Conservation (phyloP, 1,140 invertebrate genomes). For the Nixonia krombeini region DNA sequence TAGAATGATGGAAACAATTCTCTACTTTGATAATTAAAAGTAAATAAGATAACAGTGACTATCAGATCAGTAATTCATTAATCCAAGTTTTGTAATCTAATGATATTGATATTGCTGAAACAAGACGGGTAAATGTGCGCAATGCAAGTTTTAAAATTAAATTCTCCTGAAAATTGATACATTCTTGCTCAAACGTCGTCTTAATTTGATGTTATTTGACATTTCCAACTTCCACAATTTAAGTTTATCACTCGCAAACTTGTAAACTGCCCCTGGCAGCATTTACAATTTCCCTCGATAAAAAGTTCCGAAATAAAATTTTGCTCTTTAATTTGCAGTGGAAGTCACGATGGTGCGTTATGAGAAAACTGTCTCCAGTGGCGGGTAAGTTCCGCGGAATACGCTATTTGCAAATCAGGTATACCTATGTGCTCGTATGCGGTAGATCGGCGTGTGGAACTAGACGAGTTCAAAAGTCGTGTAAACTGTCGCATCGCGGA, state of each 20-base stretch:
- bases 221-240: neutral
- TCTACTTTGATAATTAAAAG: no score
- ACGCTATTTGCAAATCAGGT: neutral
- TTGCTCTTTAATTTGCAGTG: conserved; percentile 76
- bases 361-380: conserved; percentile 85
- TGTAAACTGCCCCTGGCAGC: neutral
- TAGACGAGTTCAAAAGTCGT: neutral
- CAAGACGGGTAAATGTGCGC: no score
- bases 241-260: neutral
- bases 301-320: conserved; percentile 36
- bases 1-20: no score
- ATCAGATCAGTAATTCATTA: no score
- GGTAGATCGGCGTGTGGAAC: no score
- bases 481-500: no score
- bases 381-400: conserved; percentile 76
- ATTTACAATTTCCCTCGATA: neutral
- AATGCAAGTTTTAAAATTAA: no score
- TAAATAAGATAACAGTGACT: no score
- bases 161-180: no score
- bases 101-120: no score
- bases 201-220: neutral
- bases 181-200: neutral
- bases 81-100: no score
- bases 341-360: conserved; percentile 87
- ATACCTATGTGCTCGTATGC: no score